Conservation (phyloP, 2,797 vertebrate genomes). For the Pelochelys cantorii region DNA sequence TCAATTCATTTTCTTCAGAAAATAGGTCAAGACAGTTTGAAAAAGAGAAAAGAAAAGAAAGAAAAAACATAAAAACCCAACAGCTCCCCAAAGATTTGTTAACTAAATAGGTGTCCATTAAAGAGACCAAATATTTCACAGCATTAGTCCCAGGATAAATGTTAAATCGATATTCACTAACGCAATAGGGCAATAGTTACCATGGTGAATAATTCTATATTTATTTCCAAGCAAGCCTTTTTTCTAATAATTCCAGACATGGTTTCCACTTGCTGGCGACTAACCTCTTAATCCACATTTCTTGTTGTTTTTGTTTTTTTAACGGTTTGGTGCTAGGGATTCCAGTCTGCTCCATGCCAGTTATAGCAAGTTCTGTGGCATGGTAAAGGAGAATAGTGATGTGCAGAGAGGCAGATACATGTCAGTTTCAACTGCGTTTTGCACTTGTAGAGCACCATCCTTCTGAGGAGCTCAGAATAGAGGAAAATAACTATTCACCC, state of each 20-base stretch:
- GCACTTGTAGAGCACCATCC: background rate
- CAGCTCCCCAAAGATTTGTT: constrained; percentile 50
- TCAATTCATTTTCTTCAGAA: background rate
- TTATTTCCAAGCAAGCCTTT: constrained; percentile 68
- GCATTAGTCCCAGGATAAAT: constrained; percentile 59
- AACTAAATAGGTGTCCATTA: constrained; percentile 53
- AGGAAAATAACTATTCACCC: fast-evolving
- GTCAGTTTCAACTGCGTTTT: background rate
- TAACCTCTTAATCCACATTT: constrained; percentile 22
- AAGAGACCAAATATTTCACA: constrained; percentile 61
- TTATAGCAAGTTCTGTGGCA: background rate
- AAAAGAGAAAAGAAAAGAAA: constrained; percentile 6
- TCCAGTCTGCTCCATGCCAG: background rate
- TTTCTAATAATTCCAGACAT: constrained; percentile 65
- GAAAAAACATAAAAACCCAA: background rate
- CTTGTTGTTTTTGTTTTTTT: background rate
- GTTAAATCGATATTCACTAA: constrained; percentile 50
- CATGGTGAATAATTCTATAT: constrained; percentile 69
- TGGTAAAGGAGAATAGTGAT: background rate
- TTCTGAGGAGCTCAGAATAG: background rate
- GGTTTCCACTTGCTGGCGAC: constrained; percentile 63
- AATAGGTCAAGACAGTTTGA: background rate
- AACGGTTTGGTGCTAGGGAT: constrained; percentile 34
- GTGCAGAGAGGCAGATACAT: fast-evolving
- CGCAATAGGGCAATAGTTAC: constrained; percentile 60